Evolutionary conservation across 2,888 invertebrate species (phyloP).

Genomic region (Heliconius ethilla): DNA sequence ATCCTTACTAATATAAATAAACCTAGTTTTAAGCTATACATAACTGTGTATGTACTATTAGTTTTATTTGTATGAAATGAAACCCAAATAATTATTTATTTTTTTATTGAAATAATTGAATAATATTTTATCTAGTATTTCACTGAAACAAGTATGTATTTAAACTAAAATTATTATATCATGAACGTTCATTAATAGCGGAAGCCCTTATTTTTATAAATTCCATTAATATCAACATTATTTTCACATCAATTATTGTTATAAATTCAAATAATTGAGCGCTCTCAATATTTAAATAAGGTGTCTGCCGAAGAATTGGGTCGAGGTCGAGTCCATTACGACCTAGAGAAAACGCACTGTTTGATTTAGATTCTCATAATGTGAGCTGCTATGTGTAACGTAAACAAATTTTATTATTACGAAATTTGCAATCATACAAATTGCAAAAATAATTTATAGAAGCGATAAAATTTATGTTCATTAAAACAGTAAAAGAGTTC

Average conservation of each 20-base stretch:
- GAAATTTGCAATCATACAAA: slow-evolving; percentile 21
- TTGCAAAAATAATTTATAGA: slow-evolving; percentile 20
- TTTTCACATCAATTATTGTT: slow-evolving; percentile 33
- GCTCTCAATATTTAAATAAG: slow-evolving; percentile 66
- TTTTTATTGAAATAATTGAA: too few relatives aligned
- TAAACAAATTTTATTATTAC: slow-evolving; percentile 33
- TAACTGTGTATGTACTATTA: background rate
- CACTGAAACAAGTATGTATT: too few relatives aligned
- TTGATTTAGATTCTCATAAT: slow-evolving; percentile 52
- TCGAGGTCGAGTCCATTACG: slow-evolving; percentile 67
- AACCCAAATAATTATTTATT: too few relatives aligned
- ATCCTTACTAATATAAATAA: background rate
- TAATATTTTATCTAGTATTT: too few relatives aligned
- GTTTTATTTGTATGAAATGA: too few relatives aligned
- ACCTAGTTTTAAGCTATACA: background rate
- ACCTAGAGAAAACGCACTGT: slow-evolving; percentile 55
- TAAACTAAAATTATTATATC: too few relatives aligned
- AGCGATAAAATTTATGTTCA: slow-evolving; percentile 8
- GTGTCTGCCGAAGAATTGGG: slow-evolving; percentile 64
- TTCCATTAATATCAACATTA: too few relatives aligned
- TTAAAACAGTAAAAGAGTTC: slow-evolving; percentile 3
- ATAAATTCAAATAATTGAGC: slow-evolving; percentile 50
- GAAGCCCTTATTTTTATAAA: too few relatives aligned
- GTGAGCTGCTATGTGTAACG: slow-evolving; percentile 19
- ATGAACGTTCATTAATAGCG: too few relatives aligned